phyloP scores from a whole-genome alignment of 2,113 vertebrate species.

The Bujurquina vittata region DNA sequence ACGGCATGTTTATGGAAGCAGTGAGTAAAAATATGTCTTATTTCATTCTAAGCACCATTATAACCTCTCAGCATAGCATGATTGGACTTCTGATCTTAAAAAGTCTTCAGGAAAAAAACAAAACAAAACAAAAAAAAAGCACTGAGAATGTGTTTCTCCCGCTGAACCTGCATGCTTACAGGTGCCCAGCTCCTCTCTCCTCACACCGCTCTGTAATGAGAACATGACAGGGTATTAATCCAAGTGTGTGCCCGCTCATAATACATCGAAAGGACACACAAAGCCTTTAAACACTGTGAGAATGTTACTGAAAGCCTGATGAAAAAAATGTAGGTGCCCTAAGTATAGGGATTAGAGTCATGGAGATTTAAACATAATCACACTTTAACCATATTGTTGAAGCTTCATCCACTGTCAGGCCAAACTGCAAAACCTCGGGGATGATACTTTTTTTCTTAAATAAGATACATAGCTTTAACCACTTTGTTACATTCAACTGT shows the following conservation, averaged over 20 bases:
- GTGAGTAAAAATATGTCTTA: conserved; percentile 64
- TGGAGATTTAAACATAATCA: conserved; percentile 65
- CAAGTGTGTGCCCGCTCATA: conserved; percentile 50
- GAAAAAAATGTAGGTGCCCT: conserved; percentile 29
- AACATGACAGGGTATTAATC: conserved; percentile 70
- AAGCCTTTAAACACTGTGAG: conserved; percentile 41
- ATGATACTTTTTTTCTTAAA: not conserved
- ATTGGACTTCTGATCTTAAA: conserved; percentile 42
- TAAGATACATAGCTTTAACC: not conserved
- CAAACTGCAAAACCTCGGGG: conserved; percentile 13
- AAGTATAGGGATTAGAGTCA: conserved; percentile 58
- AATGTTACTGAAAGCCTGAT: conserved; percentile 51
- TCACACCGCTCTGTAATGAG: conserved; percentile 31
- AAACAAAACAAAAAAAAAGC: not conserved
- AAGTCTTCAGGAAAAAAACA: not conserved
- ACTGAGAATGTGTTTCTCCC: conserved; percentile 21
- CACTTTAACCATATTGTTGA: conserved; percentile 47
- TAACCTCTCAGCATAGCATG: conserved; percentile 34
- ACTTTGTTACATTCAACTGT: not conserved
- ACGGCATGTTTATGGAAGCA: conserved; percentile 74
- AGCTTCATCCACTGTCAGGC: conserved; percentile 37
- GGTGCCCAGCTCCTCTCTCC: not conserved
- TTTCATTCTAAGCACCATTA: conserved; percentile 56
- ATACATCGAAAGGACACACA: conserved; percentile 51
- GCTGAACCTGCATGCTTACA: conserved; percentile 34